Base-by-base conservation (phyloP, 2,888 invertebrate genomes). In the Cecidostiba fungosa region DNA sequence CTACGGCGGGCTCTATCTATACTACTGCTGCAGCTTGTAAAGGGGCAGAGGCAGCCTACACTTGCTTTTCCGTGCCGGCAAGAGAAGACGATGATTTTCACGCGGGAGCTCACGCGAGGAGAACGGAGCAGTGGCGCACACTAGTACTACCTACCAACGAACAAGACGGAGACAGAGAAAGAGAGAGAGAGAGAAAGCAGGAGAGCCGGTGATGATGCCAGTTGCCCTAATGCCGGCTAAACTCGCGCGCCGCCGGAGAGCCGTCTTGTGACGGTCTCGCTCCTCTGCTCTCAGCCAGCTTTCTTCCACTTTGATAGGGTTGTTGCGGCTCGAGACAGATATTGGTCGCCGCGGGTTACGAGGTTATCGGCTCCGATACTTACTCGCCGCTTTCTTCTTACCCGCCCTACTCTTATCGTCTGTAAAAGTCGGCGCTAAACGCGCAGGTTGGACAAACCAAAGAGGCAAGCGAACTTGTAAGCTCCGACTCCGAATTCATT, bases 11-110 rank as follows among this genome's bases (percentile, higher is more conserved):
- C n/a, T n/a, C n/a, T n/a, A n/a, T n/a, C n/a, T n/a, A n/a, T n/a
- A n/a, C n/a, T n/a, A n/a, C n/a, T n/a, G n/a, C n/a, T n/a, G n/a
- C n/a, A n/a, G n/a, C n/a, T n/a, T n/a, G n/a, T n/a, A n/a, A n/a
- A n/a, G n/a, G n/a, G n/a, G n/a, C n/a, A n/a, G n/a, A n/a, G n/a
- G n/a, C n/a, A n/a, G n/a, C n/a, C n/a, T n/a, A n/a, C n/a, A n/a
- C n/a, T n/a, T n/a, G 88, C 88, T 88, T 87, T 54, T 43, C 72
- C 36, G 59, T 72, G 72, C 62, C 43, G 54, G 62, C 39, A 43
- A 23, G 39, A 39, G 26, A 50, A 32, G 16, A 19, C 32, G 29
- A 66, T n/a, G 32, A 39, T 19, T 72, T 50, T 54, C 50, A 50
- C 50, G 66, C 50, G 54, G 70, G 47, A 66, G 76, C 43, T 43